phyloP scores from a whole-genome alignment of 2,113 vertebrate genomes.

The Alexandromys fortis region DNA sequence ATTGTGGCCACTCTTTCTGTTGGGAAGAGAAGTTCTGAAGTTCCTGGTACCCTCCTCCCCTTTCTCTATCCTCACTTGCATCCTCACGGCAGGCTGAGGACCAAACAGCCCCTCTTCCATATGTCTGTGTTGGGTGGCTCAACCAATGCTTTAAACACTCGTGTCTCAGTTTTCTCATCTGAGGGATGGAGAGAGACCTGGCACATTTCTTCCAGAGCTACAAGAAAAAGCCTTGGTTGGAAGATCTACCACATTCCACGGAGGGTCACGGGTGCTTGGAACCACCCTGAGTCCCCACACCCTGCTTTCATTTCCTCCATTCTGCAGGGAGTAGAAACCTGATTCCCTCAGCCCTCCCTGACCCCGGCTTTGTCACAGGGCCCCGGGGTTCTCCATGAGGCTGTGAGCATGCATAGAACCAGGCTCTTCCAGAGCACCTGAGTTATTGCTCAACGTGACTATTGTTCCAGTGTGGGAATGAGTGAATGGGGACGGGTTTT shows the following conservation, averaged over 20 bases:
- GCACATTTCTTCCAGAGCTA: background rate
- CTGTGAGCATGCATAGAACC: background rate
- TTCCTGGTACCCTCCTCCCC: accelerated
- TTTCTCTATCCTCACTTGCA: background rate
- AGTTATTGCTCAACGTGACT: background rate
- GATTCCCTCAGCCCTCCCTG: background rate
- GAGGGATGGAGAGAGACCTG: background rate
- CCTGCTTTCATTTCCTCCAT: background rate
- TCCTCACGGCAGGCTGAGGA: too few species aligned
- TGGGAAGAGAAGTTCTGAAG: background rate
- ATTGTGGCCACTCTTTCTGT: background rate
- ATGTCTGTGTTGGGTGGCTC: background rate
- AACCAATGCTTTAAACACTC: background rate
- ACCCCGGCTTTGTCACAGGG: background rate
- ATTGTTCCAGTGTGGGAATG: background rate
- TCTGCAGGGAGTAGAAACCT: background rate
- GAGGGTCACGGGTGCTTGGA: accelerated
- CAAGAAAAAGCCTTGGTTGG: background rate
- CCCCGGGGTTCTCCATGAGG: background rate
- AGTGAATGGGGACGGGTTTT: background rate
- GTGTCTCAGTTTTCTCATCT: background rate
- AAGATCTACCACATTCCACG: background rate
- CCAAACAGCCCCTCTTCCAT: background rate
- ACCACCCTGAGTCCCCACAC: background rate
- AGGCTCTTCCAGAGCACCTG: background rate